A percentile compares a stretch with the other conserved stretches of the same genome.
These are phyloP conservation scores for Gallinago nigripennis DNA, from an alignment of 2,797 vertebrate species.

Conservation along the genomic window DNA sequence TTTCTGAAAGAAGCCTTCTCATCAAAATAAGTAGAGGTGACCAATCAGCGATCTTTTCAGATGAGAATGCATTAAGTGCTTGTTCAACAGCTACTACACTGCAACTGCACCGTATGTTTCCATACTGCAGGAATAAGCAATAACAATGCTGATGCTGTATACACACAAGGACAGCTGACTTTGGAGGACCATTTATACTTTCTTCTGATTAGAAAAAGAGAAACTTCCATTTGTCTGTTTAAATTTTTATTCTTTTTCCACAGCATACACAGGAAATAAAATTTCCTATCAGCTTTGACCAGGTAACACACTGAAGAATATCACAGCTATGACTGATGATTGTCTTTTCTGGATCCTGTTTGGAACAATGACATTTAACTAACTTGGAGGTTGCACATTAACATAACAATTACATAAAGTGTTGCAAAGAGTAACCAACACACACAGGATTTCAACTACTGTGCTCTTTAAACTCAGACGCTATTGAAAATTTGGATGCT, in stretches of 20 bases:
- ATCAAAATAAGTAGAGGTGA: background rate
- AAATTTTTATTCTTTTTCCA: background rate
- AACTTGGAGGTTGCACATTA: background rate
- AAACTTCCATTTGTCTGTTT: background rate
- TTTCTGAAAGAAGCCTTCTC: background rate
- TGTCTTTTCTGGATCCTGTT: background rate
- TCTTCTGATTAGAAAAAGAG: background rate
- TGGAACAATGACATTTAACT: background rate
- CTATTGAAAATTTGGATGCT: background rate
- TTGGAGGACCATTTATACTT: background rate
- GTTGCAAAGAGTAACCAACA: background rate
- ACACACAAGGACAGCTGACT: background rate
- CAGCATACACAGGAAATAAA: background rate
- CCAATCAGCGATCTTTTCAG: fast-evolving
- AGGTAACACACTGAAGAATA: background rate
- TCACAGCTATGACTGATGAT: background rate
- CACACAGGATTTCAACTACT: background rate
- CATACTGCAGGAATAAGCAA: background rate
- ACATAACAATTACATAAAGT: background rate
- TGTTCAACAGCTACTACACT: background rate
- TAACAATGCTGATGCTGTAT: background rate
- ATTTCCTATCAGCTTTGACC: background rate
- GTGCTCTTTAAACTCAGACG: background rate
- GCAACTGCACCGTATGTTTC: background rate
- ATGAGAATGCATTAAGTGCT: background rate